Percentiles rank a stretch among this genome's conserved stretches.
Conservation (phyloP, 2,888 invertebrate genomes). For the Loripinus fragilis region DNA sequence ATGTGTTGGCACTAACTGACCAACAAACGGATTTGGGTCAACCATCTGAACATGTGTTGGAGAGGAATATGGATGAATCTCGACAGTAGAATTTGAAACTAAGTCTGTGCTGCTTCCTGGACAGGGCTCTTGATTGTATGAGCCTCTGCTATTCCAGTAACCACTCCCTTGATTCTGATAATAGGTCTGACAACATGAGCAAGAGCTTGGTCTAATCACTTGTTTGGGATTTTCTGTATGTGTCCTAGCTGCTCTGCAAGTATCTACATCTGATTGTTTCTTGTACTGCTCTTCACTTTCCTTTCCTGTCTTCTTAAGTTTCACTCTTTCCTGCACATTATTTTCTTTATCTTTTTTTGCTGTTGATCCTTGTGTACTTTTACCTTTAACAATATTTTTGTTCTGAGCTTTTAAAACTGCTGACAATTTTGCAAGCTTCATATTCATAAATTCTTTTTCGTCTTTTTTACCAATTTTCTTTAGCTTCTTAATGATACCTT, state of each 20-base stretch:
- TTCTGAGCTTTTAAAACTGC: slow-evolving; percentile 28
- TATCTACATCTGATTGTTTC: slow-evolving; percentile 22
- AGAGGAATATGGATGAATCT: slow-evolving; percentile 53
- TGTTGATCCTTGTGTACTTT: slow-evolving; percentile 34
- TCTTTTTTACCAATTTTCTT: slow-evolving; percentile 16
- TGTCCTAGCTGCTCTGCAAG: slow-evolving; percentile 59
- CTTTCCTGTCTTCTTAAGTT: not conserved
- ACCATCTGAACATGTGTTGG: slow-evolving; percentile 53
- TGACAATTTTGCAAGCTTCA: slow-evolving; percentile 32
- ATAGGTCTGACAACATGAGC: slow-evolving; percentile 58
- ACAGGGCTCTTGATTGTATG: slow-evolving; percentile 8
- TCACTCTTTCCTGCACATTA: not conserved
- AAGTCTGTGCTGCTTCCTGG: not conserved
- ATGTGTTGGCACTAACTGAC: slow-evolving; percentile 53
- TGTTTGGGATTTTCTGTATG: slow-evolving; percentile 57
- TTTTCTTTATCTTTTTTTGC: slow-evolving; percentile 33
- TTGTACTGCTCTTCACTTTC: not conserved
- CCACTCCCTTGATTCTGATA: slow-evolving; percentile 51
- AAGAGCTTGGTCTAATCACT: slow-evolving; percentile 41
- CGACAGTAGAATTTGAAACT: slow-evolving; percentile 31
- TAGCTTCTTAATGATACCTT: slow-evolving; percentile 14
- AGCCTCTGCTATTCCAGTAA: slow-evolving; percentile 56
- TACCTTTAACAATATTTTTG: slow-evolving; percentile 22
- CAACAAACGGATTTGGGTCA: slow-evolving; percentile 57
- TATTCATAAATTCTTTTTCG: slow-evolving; percentile 30